A percentile compares a stretch with the other conserved stretches of the same genome.
phyloP scores from a whole-genome alignment of 1,140 invertebrate species.

The Musca vetustissima region DNA sequence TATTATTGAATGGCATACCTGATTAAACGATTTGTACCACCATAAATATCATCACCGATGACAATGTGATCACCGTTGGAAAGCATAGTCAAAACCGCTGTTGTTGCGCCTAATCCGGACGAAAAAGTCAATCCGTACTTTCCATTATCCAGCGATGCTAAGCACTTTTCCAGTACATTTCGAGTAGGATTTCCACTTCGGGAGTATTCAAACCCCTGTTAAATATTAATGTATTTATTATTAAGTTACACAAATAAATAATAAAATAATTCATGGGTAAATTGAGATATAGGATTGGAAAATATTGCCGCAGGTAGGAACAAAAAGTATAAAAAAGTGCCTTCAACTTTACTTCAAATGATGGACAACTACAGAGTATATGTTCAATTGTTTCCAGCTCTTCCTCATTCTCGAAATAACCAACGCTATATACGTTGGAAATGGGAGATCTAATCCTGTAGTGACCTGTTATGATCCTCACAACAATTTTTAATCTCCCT shows the following conservation, averaged over 20 bases:
- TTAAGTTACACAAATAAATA: conserved; percentile 28
- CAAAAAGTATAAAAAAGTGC: background rate
- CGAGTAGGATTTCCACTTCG: conserved; percentile 94
- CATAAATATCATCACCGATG: conserved; percentile 92
- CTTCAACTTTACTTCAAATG: conserved; percentile 1
- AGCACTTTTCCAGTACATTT: conserved; percentile 82
- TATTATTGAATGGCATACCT: conserved; percentile 28
- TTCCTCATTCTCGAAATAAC: too few relatives aligned
- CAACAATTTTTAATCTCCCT: too few relatives aligned
- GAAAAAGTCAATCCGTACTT: conserved; percentile 86
- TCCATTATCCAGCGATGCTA: conserved; percentile 88
- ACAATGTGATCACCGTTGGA: conserved; percentile 88
- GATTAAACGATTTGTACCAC: conserved; percentile 77
- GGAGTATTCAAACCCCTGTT: conserved; percentile 87
- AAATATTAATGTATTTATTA: too few relatives aligned
- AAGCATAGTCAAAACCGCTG: conserved; percentile 74
- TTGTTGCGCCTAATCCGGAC: conserved; percentile 87
- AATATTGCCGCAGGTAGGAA: background rate
- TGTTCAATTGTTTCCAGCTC: too few relatives aligned
- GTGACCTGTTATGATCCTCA: too few relatives aligned
- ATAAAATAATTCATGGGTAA: too few relatives aligned
- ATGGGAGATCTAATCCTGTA: too few relatives aligned
- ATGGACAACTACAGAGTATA: too few relatives aligned
- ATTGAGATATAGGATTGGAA: background rate
- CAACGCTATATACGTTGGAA: too few relatives aligned